Base-by-base conservation (phyloP, 2,797 vertebrate species). In the Smutsia gigantea region DNA sequence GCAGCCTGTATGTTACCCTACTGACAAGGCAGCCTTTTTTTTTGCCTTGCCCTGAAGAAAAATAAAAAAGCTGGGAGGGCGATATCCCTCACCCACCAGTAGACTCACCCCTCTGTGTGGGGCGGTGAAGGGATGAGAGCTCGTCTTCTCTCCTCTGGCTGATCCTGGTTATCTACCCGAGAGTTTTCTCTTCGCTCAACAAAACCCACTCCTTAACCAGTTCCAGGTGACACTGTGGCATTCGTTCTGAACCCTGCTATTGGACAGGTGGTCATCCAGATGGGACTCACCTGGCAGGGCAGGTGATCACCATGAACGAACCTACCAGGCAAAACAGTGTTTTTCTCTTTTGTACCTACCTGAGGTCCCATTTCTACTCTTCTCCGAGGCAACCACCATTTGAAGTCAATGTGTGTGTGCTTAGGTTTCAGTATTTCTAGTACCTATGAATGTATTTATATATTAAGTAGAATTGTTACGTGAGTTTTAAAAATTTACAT, bases 401-500 rank as follows among this genome's bases (percentile, higher is more conserved):
- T 71, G 55, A 92, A 66, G 37, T 37, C 51, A 29, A 51, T 27
- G 14, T 29, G 39, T 27, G 14, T 29, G 39, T 31, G 21, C 27
- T 49, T 53, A 2, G 23, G 14, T 72, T 87, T 53, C 85, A 17
- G 4, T 66, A 46, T 27, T 72, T 90, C 39, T 37, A 23, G 10
- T 46, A 12, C 29, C 6, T 82, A 21, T 23, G 39, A 59, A 37
- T 89, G 27, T 34, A 39, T 63, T 74, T 55, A 19, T 57, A 59
- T 0, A 2, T 18, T n/a, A 72, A 13, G 12, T 19, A 78, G 18
- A 59, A 82, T 29, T 82, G 68, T 19, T 92, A n/a, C 19, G 5
- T 85, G 79, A 90, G 34, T 82, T 82, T 79, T 42, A 51, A 72
- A 91, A 51, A 31, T 42, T 78, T 83, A 37, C 4, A 46, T 14